A percentile compares a stretch with the other conserved stretches of the same genome.
These are phyloP conservation scores for Scatophagus argus DNA, from an alignment of 2,113 vertebrate genomes.

Conservation along the genomic window DNA sequence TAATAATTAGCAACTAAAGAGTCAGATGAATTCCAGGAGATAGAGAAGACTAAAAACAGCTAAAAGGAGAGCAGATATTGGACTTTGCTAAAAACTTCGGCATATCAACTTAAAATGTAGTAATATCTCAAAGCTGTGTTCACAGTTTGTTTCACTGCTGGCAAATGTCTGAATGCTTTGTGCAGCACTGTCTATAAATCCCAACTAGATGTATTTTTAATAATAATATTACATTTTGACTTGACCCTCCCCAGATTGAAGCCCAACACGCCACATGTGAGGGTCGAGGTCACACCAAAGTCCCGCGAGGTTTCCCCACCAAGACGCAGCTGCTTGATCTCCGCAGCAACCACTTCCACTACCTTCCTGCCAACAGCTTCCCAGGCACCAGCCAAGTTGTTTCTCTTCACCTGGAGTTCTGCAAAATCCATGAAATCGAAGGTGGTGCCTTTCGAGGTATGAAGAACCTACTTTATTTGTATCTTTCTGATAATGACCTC, in stretches of 20 bases:
- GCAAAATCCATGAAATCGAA: conserved; percentile 81
- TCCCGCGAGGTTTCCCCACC: conserved; percentile 87
- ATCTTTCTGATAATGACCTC: conserved; percentile 90
- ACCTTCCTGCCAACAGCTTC: conserved; percentile 84
- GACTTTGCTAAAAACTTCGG: too few species aligned
- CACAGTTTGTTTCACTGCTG: too few species aligned
- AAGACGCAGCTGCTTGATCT: conserved; percentile 88
- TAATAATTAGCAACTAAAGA: too few species aligned
- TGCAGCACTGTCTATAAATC: background rate
- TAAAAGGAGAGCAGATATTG: too few species aligned
- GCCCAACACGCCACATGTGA: conserved; percentile 86
- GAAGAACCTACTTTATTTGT: conserved; percentile 90
- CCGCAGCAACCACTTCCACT: conserved; percentile 84
- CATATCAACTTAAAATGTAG: too few species aligned
- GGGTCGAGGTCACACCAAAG: conserved; percentile 78
- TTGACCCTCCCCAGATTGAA: conserved; percentile 53
- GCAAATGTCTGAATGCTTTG: background rate
- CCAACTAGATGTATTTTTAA: background rate
- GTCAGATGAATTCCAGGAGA: too few species aligned
- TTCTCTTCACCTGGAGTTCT: conserved; percentile 91
- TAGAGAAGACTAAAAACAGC: too few species aligned
- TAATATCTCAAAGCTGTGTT: too few species aligned
- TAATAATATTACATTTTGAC: background rate
- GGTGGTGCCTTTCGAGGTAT: conserved; percentile 85
- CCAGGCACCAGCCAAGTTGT: conserved; percentile 80